Base-by-base conservation (phyloP, 2,888 invertebrate species). In the Drosophila borborema region DNA sequence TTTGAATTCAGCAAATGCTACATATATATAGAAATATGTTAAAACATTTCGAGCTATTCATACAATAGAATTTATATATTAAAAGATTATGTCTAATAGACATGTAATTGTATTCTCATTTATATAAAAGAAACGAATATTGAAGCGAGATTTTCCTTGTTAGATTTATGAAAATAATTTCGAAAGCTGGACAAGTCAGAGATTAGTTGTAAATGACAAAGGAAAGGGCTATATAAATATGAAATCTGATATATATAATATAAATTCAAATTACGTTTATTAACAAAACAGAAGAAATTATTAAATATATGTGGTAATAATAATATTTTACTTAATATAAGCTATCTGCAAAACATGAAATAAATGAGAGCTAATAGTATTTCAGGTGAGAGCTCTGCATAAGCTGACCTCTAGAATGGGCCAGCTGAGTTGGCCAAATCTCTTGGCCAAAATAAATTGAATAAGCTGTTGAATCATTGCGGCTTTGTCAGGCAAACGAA, bases 391-490 rank as follows among this genome's bases (percentile, higher is more conserved):
- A 1, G 56, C 14, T 59, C 60, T 18, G 12, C 62, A 51, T 31
- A 51, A 20, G 54, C 31, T 63, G 69, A 69, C 77, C 64, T 70
- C 58, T 61, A 31, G 55, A 48, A 41, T 20, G 18, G 45, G 12
- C 45, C 31, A 55, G 16, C 69, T 45, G 49, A 34, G 16, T 41
- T 60, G 20, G 20, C 20, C 20, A 20, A 20, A 20, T 20, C 20
- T 20, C 20, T 20, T 20, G 51, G 12, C 31, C 41, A 58, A 66
- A 66, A 48, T 62, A 78, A 64, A 77, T 78, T 74, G 74, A 77
- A 78, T 74, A 64, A 62, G 66, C 41, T 53, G 38, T 59, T 78
- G 77, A 77, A 78, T 78, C 77, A 71, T 78, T 58, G 61, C 54
- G 62, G 72, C 72, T 72, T 38, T 55, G 51, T 48, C 48, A 40